Conservation (phyloP, 2,113 vertebrate species). For the Strigops habroptila region DNA sequence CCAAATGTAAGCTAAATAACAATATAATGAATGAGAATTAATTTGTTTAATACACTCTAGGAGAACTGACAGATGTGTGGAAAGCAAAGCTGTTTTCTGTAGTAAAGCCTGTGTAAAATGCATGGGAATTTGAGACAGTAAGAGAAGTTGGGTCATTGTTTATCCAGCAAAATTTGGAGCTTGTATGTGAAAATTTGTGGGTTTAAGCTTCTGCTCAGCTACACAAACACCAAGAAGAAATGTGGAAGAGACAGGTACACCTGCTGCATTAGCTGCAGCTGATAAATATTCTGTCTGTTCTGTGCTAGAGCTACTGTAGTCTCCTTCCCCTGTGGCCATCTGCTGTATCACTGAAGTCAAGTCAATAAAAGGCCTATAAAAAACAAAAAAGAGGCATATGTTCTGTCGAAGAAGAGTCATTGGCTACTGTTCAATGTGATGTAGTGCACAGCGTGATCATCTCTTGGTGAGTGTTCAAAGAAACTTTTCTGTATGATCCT, state of each 20-base stretch:
- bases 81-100: background rate
- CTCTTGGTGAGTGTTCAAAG: conserved; percentile 34
- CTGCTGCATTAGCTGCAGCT: conserved; percentile 12
- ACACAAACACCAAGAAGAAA: background rate
- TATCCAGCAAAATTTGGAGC: background rate
- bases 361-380: conserved; percentile 43
- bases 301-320: background rate
- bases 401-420: background rate
- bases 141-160: background rate
- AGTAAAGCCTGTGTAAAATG: background rate
- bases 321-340: conserved; percentile 7
- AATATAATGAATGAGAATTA: background rate
- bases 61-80: background rate
- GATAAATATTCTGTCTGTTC: conserved; percentile 19
- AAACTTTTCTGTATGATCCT: background rate
- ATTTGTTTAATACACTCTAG: background rate
- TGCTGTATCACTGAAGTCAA: conserved; percentile 39
- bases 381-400: background rate
- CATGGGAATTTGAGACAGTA: background rate
- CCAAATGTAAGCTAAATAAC: background rate
- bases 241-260: background rate
- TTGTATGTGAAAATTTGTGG: background rate
- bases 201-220: background rate
- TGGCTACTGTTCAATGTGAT: background rate
- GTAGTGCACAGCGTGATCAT: background rate